Evolutionary conservation across 2,888 invertebrate genomes (phyloP).

Genomic region (Mythimna impura): DNA sequence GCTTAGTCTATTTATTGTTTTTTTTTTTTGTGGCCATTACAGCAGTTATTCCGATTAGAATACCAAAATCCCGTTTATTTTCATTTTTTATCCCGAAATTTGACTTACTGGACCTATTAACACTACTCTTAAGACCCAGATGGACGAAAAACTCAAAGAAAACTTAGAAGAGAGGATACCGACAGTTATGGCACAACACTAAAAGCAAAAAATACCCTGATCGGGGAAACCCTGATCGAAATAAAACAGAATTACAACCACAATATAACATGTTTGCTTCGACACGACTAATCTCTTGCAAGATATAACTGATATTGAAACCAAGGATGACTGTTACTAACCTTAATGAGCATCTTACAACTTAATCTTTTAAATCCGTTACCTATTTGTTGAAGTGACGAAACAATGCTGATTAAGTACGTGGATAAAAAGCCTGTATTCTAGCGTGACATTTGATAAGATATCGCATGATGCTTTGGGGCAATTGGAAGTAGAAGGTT

Average conservation of each 20-base stretch:
- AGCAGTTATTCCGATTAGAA: no score
- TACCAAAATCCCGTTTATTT: no score
- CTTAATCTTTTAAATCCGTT: slow-evolving; percentile 44
- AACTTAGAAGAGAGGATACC: neutral
- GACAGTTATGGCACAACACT: neutral
- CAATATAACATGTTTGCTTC: slow-evolving; percentile 15
- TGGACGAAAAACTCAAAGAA: neutral
- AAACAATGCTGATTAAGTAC: slow-evolving; percentile 38
- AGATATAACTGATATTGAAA: slow-evolving; percentile 20
- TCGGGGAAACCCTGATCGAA: slow-evolving; percentile 8
- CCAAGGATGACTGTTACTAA: slow-evolving; percentile 26
- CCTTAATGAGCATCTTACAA: slow-evolving; percentile 46
- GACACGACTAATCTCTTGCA: slow-evolving; percentile 21
- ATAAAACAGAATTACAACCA: slow-evolving; percentile 26
- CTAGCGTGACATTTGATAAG: slow-evolving; percentile 45
- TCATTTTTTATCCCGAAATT: no score
- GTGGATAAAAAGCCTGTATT: slow-evolving; percentile 39
- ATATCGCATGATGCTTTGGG: slow-evolving; percentile 40
- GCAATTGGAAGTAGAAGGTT: slow-evolving; percentile 27
- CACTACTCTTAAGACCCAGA: neutral
- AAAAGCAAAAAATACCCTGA: neutral
- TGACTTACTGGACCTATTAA: no score
- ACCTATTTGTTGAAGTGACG: slow-evolving; percentile 52
- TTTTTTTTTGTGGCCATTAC: no score
- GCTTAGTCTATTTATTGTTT: no score